Evolutionary conservation across 2,113 vertebrate species (phyloP), one percentile per base, ranked within the genome.

Genomic region (Athene cunicularia): DNA sequence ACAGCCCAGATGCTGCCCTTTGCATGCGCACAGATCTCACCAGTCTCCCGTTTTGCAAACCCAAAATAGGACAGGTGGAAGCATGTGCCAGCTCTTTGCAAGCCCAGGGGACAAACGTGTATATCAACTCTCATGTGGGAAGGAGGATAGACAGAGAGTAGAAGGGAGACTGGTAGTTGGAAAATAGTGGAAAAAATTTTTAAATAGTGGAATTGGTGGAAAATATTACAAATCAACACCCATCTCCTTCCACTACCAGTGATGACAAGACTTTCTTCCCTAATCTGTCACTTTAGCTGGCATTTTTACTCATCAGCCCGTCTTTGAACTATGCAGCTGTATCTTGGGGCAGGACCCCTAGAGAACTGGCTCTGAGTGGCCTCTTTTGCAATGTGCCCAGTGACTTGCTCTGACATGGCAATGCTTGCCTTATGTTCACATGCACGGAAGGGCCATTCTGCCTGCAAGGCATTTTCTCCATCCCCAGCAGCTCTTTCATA

Each of bases 341-440:
- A 14, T 10, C 73, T 15, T n/a, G 66, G 33, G 64, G n/a, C 33
- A 71, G 20, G 43, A 58, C 21, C 35, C n/a, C 32, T 17, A 13
- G 12, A 56, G 27, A 32, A 45, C n/a, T 2, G 0, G 35, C 12
- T 43, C 47, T 7, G 39, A 52, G 30, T 1, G 2, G 56, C 35
- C 17, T 58, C 9, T 20, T 52, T 17, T 45, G 27, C 1, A 0
- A 30, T 1, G 4, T 9, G 12, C 20, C 47, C 47, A 20, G 41
- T 1, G 4, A 20, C 56, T 49, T 14, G 11, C 49, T 33, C 35
- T 1, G 1, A 14, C 30, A 28, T 2, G 1, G 49, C 1, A 1
- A 67, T 8, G 22, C 12, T 60, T 27, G 7, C n/a, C 26, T 37
- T 55, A 9, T 3, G 3, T 19, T 47, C 3, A 0, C 18, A 7